Percentiles rank a stretch among this genome's conserved stretches.
Conservation (phyloP, 2,797 vertebrate genomes). For the Rhinatrema bivittatum region DNA sequence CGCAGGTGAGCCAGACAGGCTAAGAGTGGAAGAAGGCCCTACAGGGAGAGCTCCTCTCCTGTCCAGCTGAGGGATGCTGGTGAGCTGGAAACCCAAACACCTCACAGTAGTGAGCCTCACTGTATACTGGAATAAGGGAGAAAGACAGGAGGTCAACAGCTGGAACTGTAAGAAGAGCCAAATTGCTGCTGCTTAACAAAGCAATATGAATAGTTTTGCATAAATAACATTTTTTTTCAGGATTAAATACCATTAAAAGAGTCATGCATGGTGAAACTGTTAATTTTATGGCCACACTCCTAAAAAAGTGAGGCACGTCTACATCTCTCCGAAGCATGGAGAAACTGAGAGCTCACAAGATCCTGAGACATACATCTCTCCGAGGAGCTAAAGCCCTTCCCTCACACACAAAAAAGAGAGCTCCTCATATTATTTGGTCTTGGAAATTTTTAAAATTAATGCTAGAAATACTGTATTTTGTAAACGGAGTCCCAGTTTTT, state of each 20-base stretch:
- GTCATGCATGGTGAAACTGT: constrained; percentile 29
- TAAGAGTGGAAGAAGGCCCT: neutral
- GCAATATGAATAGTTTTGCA: constrained; percentile 11
- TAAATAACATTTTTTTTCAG: constrained; percentile 13
- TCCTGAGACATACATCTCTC: too few species aligned
- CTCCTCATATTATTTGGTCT: constrained; percentile 3
- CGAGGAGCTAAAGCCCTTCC: too few species aligned
- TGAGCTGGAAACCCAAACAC: constrained; percentile 18
- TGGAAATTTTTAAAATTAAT: constrained; percentile 13
- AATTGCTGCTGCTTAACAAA: constrained; percentile 7
- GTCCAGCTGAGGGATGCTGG: constrained; percentile 1
- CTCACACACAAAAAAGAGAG: neutral
- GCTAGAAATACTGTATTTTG: neutral
- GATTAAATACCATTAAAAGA: constrained; percentile 26
- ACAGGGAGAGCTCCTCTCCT: neutral
- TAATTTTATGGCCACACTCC: constrained; percentile 21
- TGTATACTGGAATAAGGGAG: neutral
- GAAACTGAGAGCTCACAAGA: too few species aligned
- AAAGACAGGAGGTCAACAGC: constrained; percentile 18
- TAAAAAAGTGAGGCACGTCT: constrained; percentile 5
- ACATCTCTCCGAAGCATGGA: constrained; percentile 9
- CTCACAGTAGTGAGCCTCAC: constrained; percentile 2
- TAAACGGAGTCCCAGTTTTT: neutral
- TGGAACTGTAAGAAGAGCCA: constrained; percentile 25
- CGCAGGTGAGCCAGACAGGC: constrained; percentile 12